Percentiles rank a stretch among this genome's conserved stretches.
These are phyloP conservation scores for Bovichtus variegatus DNA, from an alignment of 2,797 vertebrate genomes.

Conservation along the genomic window DNA sequence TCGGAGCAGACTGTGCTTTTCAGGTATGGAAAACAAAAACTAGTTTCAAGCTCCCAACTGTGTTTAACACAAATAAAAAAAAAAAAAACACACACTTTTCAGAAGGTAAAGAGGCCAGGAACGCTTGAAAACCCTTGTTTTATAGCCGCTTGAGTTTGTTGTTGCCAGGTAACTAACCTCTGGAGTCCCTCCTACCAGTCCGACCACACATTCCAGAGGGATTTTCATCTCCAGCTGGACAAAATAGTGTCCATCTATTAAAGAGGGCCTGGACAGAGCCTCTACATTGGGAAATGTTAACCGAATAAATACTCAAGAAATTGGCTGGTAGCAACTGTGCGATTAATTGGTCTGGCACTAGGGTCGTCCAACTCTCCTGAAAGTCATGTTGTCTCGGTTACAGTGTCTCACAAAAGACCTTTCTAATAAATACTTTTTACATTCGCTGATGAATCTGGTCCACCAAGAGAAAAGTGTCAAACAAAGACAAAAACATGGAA, in stretches of 20 bases:
- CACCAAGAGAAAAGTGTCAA: constrained; percentile 36
- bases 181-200: constrained; percentile 22
- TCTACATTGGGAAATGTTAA: constrained; percentile 15
- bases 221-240: constrained; percentile 40
- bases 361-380: constrained; percentile 21
- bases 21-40: constrained; percentile 5
- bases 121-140: constrained; percentile 34
- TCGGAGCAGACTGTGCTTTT: constrained; percentile 14
- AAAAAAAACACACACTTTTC: neutral
- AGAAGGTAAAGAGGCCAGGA: constrained; percentile 7
- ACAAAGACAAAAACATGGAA: constrained; percentile 19
- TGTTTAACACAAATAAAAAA: constrained; percentile 27
- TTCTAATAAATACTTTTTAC: constrained; percentile 65
- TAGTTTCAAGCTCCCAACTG: constrained; percentile 7
- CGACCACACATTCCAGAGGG: constrained; percentile 60
- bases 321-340: constrained; percentile 36
- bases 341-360: constrained; percentile 50
- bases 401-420: constrained; percentile 35
- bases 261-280: constrained; percentile 6
- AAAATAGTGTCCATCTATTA: constrained; percentile 8
- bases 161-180: constrained; percentile 49
- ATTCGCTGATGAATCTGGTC: constrained; percentile 59
- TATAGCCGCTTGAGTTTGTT: constrained; percentile 24
- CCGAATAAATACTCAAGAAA: constrained; percentile 33
- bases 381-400: constrained; percentile 19